Conservation (phyloP, 1,140 invertebrate genomes). For the Sarcophaga bullata region DNA sequence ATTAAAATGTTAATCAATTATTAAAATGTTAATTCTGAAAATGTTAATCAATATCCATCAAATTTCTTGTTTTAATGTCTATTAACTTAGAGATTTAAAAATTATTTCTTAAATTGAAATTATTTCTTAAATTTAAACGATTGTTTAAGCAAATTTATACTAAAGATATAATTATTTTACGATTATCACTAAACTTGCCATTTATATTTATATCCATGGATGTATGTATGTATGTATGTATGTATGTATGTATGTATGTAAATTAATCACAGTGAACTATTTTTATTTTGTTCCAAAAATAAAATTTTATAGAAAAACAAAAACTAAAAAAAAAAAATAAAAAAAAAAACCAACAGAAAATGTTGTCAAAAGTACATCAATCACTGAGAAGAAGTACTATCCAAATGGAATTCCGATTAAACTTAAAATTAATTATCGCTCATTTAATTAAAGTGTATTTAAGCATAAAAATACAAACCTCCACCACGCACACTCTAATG, state of each 20-base stretch:
- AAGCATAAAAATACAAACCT: slow-evolving; percentile 30
- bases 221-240: too few relatives aligned
- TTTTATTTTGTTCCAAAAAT: not conserved
- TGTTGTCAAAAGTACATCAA: slow-evolving; percentile 41
- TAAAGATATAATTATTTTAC: too few relatives aligned
- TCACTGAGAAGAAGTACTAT: slow-evolving; percentile 27
- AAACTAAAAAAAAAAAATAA: not conserved
- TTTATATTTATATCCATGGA: too few relatives aligned
- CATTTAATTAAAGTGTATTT: slow-evolving; percentile 43
- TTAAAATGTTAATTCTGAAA: too few relatives aligned
- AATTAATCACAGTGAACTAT: not conserved
- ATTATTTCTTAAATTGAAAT: too few relatives aligned
- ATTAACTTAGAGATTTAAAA: too few relatives aligned
- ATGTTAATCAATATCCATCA: too few relatives aligned
- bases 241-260: not conserved
- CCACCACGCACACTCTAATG: not conserved
- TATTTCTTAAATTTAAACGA: too few relatives aligned
- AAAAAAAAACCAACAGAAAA: slow-evolving; percentile 3
- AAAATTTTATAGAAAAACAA: not conserved
- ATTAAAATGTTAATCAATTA: too few relatives aligned
- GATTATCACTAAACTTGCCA: too few relatives aligned
- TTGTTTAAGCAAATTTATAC: too few relatives aligned
- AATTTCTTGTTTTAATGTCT: too few relatives aligned
- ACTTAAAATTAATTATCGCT: slow-evolving; percentile 42
- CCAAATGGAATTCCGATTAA: slow-evolving; percentile 43